Evolutionary conservation across 1,140 invertebrate genomes (phyloP).

Genomic region (Bombus picipes): DNA sequence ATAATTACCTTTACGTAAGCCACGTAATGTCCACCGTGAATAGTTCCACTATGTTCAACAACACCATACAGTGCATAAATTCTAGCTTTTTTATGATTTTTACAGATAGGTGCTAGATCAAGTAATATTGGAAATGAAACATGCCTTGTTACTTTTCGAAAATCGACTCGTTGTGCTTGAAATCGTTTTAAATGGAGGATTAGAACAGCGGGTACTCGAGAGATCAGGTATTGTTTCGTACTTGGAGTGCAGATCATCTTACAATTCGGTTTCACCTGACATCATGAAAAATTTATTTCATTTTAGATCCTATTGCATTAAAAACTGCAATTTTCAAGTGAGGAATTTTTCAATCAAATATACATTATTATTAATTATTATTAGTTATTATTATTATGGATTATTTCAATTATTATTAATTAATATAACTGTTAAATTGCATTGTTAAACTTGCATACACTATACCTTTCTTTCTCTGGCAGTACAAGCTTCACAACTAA

Average conservation of each 20-base stretch:
- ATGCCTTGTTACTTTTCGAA: slow-evolving; percentile 91
- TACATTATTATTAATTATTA: neutral
- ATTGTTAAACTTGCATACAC: neutral
- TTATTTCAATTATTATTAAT: neutral
- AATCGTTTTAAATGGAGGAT: slow-evolving; percentile 97
- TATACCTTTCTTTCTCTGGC: slow-evolving; percentile 85
- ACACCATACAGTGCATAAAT: slow-evolving; percentile 97
- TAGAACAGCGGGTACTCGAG: slow-evolving; percentile 94
- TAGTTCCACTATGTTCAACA: slow-evolving; percentile 95
- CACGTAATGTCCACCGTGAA: slow-evolving; percentile 97
- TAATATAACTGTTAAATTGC: neutral
- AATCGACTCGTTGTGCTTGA: slow-evolving; percentile 85
- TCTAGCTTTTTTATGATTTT: slow-evolving; percentile 87
- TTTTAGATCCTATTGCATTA: neutral
- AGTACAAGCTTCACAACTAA: slow-evolving; percentile 95
- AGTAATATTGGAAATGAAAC: slow-evolving; percentile 94
- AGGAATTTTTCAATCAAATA: too few species aligned
- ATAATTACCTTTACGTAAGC: slow-evolving; percentile 92
- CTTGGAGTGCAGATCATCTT: slow-evolving; percentile 94
- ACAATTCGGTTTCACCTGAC: slow-evolving; percentile 81
- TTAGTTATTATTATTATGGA: neutral
- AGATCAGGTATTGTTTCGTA: slow-evolving; percentile 95
- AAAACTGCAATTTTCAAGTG: neutral
- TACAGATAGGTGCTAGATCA: slow-evolving; percentile 96
- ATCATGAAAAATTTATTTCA: slow-evolving; percentile 23